Conservation (phyloP, 2,888 invertebrate genomes). For the Mesorhabditis spiculigera region DNA sequence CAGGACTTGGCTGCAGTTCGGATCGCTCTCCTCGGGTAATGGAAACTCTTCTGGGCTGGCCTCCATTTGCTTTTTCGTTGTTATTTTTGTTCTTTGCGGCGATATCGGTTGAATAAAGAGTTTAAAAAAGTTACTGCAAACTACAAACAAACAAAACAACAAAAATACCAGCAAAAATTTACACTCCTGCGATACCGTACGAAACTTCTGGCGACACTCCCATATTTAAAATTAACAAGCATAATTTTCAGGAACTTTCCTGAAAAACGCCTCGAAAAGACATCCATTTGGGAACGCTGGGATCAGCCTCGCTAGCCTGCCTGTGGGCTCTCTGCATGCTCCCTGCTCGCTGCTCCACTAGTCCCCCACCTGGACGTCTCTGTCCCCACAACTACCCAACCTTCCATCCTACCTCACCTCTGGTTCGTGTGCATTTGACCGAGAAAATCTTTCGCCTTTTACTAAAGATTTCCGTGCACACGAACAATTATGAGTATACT, state of each 20-base stretch:
- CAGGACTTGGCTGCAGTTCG: neutral
- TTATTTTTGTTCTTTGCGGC: neutral
- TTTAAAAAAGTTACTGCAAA: no score
- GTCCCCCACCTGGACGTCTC: neutral
- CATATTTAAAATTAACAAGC: no score
- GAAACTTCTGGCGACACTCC: no score
- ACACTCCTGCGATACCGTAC: no score
- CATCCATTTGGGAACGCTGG: no score
- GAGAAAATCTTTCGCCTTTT: slow-evolving; percentile 37
- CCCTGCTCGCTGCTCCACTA: neutral
- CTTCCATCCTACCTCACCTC: neutral
- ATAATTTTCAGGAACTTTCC: no score
- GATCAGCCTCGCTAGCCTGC: no score
- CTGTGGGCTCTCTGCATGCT: no score
- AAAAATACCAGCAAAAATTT: no score
- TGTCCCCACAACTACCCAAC: neutral
- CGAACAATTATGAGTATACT: slow-evolving; percentile 1
- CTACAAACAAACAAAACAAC: no score
- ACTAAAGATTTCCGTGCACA: slow-evolving; percentile 41
- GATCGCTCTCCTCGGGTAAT: slow-evolving; percentile 6
- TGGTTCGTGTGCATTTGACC: slow-evolving; percentile 17
- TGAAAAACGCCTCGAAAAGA: no score
- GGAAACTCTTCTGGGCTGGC: slow-evolving; percentile 1
- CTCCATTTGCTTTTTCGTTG: neutral
- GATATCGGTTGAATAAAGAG: no score